Conservation (phyloP, 2,888 invertebrate species). For the Lithophane socia region DNA sequence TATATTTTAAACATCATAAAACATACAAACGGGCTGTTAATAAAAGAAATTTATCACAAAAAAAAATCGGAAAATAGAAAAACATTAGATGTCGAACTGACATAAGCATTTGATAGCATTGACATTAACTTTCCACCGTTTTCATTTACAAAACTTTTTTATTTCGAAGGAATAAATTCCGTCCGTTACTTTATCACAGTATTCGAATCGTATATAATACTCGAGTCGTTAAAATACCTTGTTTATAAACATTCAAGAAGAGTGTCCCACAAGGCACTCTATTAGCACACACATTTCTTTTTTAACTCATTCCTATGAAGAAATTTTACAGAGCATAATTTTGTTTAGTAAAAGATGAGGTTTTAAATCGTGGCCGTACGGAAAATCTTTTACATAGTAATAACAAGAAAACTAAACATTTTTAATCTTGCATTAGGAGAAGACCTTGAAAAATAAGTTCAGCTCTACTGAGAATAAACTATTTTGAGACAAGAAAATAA, state of each 20-base stretch:
- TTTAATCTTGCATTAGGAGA: not conserved
- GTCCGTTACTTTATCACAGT: constrained; percentile 83
- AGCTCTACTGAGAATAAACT: constrained; percentile 8
- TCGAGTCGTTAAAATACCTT: constrained; percentile 71
- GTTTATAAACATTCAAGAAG: constrained; percentile 65
- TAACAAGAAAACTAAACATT: not conserved
- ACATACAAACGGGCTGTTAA: constrained; percentile 69
- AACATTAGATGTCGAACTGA: constrained; percentile 72
- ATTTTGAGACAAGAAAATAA: not conserved
- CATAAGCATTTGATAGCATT: constrained; percentile 78
- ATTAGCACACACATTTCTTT: constrained; percentile 76
- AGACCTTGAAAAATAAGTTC: not conserved
- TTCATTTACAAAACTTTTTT: constrained; percentile 71
- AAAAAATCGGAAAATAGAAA: constrained; percentile 71
- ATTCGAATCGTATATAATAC: constrained; percentile 71
- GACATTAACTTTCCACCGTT: constrained; percentile 66
- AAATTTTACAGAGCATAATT: constrained; percentile 52
- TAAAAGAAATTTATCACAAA: constrained; percentile 82
- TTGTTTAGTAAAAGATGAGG: constrained; percentile 36
- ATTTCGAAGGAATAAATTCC: constrained; percentile 69
- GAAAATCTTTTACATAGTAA: not conserved
- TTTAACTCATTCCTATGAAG: constrained; percentile 60
- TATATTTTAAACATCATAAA: constrained; percentile 36
- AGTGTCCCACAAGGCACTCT: constrained; percentile 84
- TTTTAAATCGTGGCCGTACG: constrained; percentile 51